Conservation (phyloP, 1,140 invertebrate species). For the Meteorus sp. region DNA sequence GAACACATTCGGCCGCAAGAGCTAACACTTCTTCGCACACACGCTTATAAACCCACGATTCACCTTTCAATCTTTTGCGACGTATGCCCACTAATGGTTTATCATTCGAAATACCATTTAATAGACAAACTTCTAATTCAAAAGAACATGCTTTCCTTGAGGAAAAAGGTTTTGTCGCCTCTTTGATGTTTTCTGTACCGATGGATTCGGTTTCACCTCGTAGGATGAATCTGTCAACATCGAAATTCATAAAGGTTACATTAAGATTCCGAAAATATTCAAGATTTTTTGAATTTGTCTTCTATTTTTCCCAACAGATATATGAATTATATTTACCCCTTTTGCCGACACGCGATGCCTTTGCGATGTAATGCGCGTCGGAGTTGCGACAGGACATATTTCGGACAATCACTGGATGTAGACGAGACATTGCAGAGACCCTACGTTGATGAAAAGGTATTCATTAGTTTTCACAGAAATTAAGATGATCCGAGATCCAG, state of each 20-base stretch:
- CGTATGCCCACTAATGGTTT: slow-evolving; percentile 68
- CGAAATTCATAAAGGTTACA: slow-evolving; percentile 23
- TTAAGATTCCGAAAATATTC: neutral
- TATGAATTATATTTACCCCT: slow-evolving; percentile 63
- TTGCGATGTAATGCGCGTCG: slow-evolving; percentile 67
- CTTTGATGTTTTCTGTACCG: slow-evolving; percentile 31
- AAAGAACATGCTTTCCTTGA: slow-evolving; percentile 66
- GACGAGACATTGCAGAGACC: slow-evolving; percentile 75
- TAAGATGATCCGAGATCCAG: slow-evolving; percentile 4
- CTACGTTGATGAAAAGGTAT: slow-evolving; percentile 51
- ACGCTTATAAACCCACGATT: slow-evolving; percentile 84
- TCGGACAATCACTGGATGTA: slow-evolving; percentile 68
- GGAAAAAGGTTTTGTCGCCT: slow-evolving; percentile 37
- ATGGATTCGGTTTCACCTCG: slow-evolving; percentile 63
- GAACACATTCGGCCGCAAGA: slow-evolving; percentile 57
- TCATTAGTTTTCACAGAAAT: slow-evolving; percentile 12
- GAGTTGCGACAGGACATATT: slow-evolving; percentile 67
- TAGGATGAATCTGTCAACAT: slow-evolving; percentile 67
- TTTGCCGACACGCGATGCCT: slow-evolving; percentile 70
- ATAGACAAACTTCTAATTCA: slow-evolving; percentile 78
- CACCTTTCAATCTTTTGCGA: slow-evolving; percentile 78
- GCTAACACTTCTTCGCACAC: slow-evolving; percentile 82
- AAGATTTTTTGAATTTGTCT: neutral
- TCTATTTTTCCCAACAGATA: slow-evolving; percentile 8
- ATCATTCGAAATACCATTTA: slow-evolving; percentile 46